Conservation (phyloP, 2,113 vertebrate genomes). For the Sarotherodon lohbergeri region DNA sequence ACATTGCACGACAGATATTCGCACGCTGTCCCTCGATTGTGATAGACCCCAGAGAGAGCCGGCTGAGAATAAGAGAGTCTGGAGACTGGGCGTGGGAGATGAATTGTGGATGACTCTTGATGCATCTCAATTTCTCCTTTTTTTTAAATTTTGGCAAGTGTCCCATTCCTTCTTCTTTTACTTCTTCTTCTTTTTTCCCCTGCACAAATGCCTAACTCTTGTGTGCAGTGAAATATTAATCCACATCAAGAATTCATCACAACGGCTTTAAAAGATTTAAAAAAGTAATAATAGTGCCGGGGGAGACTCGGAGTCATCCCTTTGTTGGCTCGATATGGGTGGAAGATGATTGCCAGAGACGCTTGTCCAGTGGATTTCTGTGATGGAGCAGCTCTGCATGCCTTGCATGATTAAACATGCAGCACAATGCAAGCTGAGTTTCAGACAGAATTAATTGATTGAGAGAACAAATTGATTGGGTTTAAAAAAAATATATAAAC, state of each 20-base stretch:
- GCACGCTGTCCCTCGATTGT: constrained; percentile 12
- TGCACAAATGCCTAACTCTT: not conserved
- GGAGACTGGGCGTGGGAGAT: not conserved
- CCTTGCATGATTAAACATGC: constrained; percentile 9
- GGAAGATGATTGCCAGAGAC: not conserved
- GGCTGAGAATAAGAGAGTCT: constrained; percentile 2
- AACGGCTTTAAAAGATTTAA: constrained; percentile 51
- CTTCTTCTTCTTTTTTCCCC: not conserved
- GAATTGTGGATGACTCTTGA: not conserved
- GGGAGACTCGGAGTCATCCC: constrained; percentile 15
- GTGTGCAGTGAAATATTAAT: constrained; percentile 57
- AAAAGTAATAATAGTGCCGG: constrained; percentile 55
- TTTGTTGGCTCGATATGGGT: not conserved
- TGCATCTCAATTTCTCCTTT: constrained; percentile 25
- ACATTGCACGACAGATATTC: constrained; percentile 13
- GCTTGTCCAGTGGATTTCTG: not conserved
- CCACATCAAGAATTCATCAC: constrained; percentile 43
- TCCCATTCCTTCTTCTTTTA: not conserved
- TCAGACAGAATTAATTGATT: not conserved
- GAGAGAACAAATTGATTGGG: not conserved
- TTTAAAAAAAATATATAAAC: not conserved
- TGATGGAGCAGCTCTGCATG: not conserved
- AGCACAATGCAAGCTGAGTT: not conserved
- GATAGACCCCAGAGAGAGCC: not conserved
- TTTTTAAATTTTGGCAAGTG: not conserved